Conservation (phyloP, 2,888 invertebrate genomes). For the Lasioglossum marginatum region DNA sequence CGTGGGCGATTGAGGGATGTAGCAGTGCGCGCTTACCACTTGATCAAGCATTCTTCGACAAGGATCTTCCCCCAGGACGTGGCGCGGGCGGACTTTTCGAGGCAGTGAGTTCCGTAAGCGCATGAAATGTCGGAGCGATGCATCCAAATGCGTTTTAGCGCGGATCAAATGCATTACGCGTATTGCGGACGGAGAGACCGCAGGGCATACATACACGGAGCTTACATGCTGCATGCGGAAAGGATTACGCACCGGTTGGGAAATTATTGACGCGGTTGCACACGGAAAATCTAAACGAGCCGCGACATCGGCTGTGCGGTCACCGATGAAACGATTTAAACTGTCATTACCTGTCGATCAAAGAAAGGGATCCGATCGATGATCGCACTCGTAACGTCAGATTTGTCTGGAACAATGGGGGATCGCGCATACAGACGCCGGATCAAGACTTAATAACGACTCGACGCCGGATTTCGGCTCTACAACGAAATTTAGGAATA, state of each 20-base stretch:
- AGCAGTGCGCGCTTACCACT: conserved; percentile 32
- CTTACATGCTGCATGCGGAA: conserved; percentile 82
- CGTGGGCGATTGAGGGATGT: conserved; percentile 18
- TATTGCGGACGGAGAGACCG: conserved; percentile 70
- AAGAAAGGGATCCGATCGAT: conserved; percentile 82
- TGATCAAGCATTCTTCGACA: conserved; percentile 38
- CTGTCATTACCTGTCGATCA: conserved; percentile 84
- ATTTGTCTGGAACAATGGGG: conserved; percentile 80
- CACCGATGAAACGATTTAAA: conserved; percentile 79
- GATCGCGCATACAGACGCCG: conserved; percentile 65
- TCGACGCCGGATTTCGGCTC: conserved; percentile 65
- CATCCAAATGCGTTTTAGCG: conserved; percentile 83
- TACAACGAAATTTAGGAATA: conserved; percentile 67
- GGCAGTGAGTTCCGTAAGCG: conserved; percentile 71
- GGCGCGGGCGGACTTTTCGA: conserved; percentile 59
- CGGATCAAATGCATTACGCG: conserved; percentile 82
- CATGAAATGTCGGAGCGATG: conserved; percentile 72
- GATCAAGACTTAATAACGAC: conserved; percentile 81
- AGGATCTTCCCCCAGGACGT: conserved; percentile 38
- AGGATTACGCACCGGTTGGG: conserved; percentile 78
- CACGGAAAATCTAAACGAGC: conserved; percentile 71
- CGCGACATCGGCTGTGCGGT: conserved; percentile 73
- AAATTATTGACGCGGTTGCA: conserved; percentile 78
- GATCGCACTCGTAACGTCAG: conserved; percentile 80
- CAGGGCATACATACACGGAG: conserved; percentile 75